A percentile compares a stretch with the other conserved stretches of the same genome.
Conservation (phyloP, 2,888 invertebrate species). For the Acronicta aceris region DNA sequence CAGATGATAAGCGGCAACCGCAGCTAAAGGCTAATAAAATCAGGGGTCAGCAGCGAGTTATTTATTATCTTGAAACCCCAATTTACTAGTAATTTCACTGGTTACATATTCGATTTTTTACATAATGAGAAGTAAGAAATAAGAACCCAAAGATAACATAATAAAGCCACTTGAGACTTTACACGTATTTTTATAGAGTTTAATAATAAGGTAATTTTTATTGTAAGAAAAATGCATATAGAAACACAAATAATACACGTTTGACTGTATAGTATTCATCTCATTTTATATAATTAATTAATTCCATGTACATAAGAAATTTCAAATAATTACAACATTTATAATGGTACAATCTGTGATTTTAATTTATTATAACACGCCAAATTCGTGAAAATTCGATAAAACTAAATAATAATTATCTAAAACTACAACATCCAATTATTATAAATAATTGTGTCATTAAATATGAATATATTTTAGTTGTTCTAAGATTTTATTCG, state of each 20-base stretch:
- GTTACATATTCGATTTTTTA: too few relatives aligned
- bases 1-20: too few relatives aligned
- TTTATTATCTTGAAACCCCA: too few relatives aligned
- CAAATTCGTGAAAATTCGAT: conserved; percentile 18
- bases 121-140: too few relatives aligned
- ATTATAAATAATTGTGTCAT: conserved; percentile 33
- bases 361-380: conserved; percentile 40
- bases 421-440: conserved; percentile 34
- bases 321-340: conserved; percentile 62
- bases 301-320: conserved; percentile 61
- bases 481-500: conserved; percentile 26
- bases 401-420: conserved; percentile 22
- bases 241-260: conserved; percentile 15
- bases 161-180: too few relatives aligned
- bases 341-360: conserved; percentile 50
- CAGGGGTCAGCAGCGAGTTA: too few relatives aligned
- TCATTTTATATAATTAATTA: conserved; percentile 65
- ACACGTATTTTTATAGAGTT: too few relatives aligned
- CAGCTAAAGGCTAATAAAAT: too few relatives aligned
- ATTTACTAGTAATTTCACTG: too few relatives aligned
- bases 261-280: conserved; percentile 62
- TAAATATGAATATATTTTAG: conserved; percentile 40
- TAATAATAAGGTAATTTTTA: too few relatives aligned
- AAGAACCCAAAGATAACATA: too few relatives aligned
- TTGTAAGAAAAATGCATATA: not conserved